Evolutionary conservation across 1,140 invertebrate species (phyloP).

Genomic region (Aleiodes sp.): DNA sequence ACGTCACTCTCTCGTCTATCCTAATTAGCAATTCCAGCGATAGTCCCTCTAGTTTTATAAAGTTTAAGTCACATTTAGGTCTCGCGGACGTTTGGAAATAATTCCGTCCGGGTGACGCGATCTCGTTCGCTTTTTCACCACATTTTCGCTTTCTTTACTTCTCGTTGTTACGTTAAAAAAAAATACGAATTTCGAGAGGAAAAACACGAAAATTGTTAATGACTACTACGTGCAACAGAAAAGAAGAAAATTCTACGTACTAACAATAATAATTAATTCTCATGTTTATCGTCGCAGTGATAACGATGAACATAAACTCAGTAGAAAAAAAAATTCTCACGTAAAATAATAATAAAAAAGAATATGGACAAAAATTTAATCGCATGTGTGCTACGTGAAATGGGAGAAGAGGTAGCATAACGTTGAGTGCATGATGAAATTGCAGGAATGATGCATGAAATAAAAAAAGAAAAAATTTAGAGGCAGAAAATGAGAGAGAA

Average conservation of each 20-base stretch:
- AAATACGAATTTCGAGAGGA: neutral
- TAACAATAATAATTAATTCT: neutral
- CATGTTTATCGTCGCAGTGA: neutral
- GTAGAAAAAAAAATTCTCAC: neutral
- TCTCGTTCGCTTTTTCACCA: neutral
- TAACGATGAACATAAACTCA: neutral
- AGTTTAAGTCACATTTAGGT: neutral
- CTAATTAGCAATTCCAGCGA: conserved; percentile 34
- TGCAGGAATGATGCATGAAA: conserved; percentile 7
- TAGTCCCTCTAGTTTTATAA: conserved; percentile 14
- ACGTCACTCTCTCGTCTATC: conserved; percentile 23
- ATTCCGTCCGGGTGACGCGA: conserved; percentile 22
- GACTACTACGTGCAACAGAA: no score
- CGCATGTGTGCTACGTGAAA: neutral
- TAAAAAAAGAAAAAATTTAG: conserved; percentile 19
- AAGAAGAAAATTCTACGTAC: neutral
- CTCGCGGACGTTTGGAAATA: conserved; percentile 28
- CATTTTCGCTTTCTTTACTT: conserved; percentile 8
- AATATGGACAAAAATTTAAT: neutral
- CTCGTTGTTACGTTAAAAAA: neutral
- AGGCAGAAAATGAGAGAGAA: neutral
- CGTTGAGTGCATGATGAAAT: neutral
- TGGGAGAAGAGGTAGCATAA: neutral
- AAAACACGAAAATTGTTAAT: neutral
- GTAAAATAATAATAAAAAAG: neutral